These are phyloP conservation scores for Cherax destructor DNA, from an alignment of 1,140 invertebrate species.

Conservation along the genomic window DNA sequence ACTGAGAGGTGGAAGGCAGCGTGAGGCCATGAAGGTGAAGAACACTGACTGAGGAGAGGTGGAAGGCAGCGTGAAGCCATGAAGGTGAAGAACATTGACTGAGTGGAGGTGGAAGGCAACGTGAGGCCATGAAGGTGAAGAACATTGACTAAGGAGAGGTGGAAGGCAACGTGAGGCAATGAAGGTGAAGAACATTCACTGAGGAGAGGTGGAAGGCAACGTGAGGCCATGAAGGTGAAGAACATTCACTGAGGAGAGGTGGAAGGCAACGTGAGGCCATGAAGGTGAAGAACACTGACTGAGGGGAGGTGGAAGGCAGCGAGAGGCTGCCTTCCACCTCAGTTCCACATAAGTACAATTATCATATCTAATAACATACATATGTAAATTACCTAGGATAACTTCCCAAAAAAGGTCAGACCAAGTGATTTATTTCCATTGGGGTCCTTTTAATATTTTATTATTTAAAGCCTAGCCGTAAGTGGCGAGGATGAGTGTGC, in stretches of 20 bases:
- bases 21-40: not conserved
- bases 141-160: not conserved
- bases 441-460: not conserved
- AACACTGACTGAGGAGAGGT: not conserved
- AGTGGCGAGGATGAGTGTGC: too few species aligned
- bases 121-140: not conserved
- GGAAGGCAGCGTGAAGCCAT: not conserved
- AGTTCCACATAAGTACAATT: too few species aligned
- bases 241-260: not conserved
- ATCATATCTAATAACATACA: too few species aligned
- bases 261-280: not conserved
- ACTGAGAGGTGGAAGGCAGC: not conserved
- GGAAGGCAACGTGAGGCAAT: not conserved
- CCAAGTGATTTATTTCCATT: too few species aligned
- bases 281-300: not conserved
- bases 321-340: too few species aligned
- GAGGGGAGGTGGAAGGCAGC: not conserved
- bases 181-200: not conserved
- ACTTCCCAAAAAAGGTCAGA: too few species aligned
- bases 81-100: not conserved
- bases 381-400: too few species aligned
- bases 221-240: not conserved
- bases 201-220: not conserved
- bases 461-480: too few species aligned
- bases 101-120: not conserved